Percentiles rank a stretch among this genome's conserved stretches.
Conservation (phyloP, 2,113 vertebrate genomes). For the Irena cyanogastra region DNA sequence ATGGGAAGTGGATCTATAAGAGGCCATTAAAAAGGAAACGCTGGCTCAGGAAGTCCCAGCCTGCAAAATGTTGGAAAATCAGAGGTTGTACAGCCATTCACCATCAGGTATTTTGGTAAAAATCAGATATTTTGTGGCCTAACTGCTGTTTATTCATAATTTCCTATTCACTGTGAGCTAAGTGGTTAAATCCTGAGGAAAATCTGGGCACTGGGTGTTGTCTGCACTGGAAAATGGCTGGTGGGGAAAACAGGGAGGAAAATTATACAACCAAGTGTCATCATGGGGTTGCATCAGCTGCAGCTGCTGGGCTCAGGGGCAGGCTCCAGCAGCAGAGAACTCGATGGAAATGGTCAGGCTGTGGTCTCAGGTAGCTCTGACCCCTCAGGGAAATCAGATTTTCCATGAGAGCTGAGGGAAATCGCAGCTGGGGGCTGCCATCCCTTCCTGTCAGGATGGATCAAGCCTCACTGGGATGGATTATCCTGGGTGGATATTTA, state of each 20-base stretch:
- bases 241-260: background rate
- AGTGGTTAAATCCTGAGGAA: background rate
- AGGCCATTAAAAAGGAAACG: background rate
- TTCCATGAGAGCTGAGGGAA: background rate
- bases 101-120: background rate
- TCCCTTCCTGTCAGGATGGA: background rate
- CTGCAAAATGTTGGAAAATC: background rate
- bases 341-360: background rate
- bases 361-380: background rate
- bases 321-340: background rate
- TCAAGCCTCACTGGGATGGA: background rate
- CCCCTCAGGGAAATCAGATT: accelerated
- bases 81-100: background rate
- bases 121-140: background rate
- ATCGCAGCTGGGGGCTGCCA: background rate
- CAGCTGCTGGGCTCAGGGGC: background rate
- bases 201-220: background rate
- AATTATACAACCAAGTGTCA: background rate
- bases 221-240: background rate
- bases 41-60: background rate
- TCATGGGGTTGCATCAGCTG: background rate
- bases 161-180: background rate
- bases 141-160: background rate
- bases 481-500: background rate
- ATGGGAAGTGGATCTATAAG: background rate